phyloP scores from a whole-genome alignment of 2,113 vertebrate genomes.

The Peucedramus taeniatus region DNA sequence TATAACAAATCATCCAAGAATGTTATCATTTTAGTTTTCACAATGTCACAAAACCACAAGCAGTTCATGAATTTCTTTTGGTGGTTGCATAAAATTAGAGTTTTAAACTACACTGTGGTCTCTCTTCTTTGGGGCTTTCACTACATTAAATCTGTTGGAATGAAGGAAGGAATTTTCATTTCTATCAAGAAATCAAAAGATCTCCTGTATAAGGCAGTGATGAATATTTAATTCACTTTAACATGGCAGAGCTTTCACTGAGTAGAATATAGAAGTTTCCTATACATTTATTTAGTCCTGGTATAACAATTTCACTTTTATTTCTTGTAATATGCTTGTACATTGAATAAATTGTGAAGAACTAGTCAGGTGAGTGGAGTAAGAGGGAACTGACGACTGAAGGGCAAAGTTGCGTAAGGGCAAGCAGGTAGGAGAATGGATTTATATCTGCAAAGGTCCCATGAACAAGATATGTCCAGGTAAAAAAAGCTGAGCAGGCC shows the following conservation, averaged over 20 bases:
- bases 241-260: background rate
- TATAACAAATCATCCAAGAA: background rate
- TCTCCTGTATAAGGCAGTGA: background rate
- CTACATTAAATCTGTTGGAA: conserved; percentile 14
- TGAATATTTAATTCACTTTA: background rate
- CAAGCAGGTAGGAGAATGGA: background rate
- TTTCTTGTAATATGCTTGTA: background rate
- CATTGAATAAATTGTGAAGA: background rate
- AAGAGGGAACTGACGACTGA: background rate
- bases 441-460: background rate
- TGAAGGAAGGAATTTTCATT: conserved; percentile 11
- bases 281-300: background rate
- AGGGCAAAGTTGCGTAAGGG: background rate
- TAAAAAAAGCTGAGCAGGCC: background rate
- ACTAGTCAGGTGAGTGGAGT: background rate
- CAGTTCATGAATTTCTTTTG: conserved; percentile 39
- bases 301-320: background rate
- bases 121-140: background rate
- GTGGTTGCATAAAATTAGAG: conserved; percentile 12
- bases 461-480: background rate
- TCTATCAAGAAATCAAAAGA: background rate
- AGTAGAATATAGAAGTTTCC: background rate
- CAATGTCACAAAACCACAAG: conserved; percentile 11
- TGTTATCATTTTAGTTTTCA: background rate
- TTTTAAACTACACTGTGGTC: conserved; percentile 5